Percentiles rank a stretch among this genome's conserved stretches.
These are phyloP conservation scores for Oryzias woworae DNA, from an alignment of 2,113 vertebrate species.

Conservation along the genomic window DNA sequence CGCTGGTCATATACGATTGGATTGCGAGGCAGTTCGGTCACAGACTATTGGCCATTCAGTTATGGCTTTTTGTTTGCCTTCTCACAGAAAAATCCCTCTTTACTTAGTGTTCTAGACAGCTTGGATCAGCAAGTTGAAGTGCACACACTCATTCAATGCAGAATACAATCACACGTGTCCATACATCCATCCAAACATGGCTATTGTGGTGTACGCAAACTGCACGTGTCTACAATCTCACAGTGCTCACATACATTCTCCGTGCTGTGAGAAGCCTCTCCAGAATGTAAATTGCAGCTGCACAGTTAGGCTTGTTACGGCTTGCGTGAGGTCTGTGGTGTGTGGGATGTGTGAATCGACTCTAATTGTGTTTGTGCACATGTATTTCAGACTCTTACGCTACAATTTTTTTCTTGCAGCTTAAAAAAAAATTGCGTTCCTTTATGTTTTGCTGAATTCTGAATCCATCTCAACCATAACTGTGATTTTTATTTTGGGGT, in stretches of 20 bases:
- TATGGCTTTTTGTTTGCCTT: slow-evolving; percentile 47
- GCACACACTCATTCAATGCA: slow-evolving; percentile 7
- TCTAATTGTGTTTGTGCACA: slow-evolving; percentile 57
- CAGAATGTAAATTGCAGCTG: slow-evolving; percentile 44
- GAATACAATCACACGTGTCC: slow-evolving; percentile 5
- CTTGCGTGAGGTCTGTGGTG: slow-evolving; percentile 41
- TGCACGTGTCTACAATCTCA: slow-evolving; percentile 12
- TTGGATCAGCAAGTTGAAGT: slow-evolving; percentile 60
- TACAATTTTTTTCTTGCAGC: slow-evolving; percentile 5
- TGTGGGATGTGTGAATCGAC: slow-evolving; percentile 62
- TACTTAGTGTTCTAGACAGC: slow-evolving; percentile 60
- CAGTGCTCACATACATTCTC: slow-evolving; percentile 8
- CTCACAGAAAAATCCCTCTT: slow-evolving; percentile 56
- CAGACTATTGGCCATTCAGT: slow-evolving; percentile 58
- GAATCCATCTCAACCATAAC: slow-evolving; percentile 7
- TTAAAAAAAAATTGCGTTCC: slow-evolving; percentile 2
- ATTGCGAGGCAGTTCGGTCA: slow-evolving; percentile 42
- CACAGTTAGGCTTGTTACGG: slow-evolving; percentile 53
- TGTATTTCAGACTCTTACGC: slow-evolving; percentile 26
- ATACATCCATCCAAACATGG: neutral
- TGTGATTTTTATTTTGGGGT: slow-evolving; percentile 14
- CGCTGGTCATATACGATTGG: slow-evolving; percentile 68
- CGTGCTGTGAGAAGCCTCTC: slow-evolving; percentile 28
- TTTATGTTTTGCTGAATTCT: neutral
- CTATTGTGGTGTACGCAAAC: slow-evolving; percentile 1